Conservation (phyloP, 2,797 vertebrate genomes). For the Ambastaia sidthimunki region DNA sequence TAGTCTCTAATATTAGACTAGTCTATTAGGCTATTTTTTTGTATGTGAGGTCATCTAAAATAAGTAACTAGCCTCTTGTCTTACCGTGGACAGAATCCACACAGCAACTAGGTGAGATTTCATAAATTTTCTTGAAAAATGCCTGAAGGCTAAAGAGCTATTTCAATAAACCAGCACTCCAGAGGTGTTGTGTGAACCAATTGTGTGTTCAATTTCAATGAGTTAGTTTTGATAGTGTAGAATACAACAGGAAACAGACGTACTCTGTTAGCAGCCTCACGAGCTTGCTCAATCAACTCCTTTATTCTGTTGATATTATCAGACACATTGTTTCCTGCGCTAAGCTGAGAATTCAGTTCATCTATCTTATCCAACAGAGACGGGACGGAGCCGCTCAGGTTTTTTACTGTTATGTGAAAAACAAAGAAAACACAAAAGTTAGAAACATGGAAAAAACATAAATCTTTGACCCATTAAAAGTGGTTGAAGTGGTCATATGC, state of each 20-base stretch:
- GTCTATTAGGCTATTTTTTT: too few species aligned
- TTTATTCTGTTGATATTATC: constrained; percentile 90
- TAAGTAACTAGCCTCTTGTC: too few species aligned
- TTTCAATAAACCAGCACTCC: too few species aligned
- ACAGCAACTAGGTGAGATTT: too few species aligned
- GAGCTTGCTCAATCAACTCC: constrained; percentile 91
- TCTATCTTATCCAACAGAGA: constrained; percentile 82
- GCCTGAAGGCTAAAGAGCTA: too few species aligned
- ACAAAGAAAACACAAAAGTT: background rate
- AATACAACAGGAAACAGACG: constrained; percentile 37
- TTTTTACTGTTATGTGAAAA: constrained; percentile 78
- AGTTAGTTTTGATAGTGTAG: too few species aligned
- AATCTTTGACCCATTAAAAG: background rate
- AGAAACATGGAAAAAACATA: background rate
- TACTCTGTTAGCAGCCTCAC: constrained; percentile 94
- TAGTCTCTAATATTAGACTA: too few species aligned
- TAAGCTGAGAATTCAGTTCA: constrained; percentile 83
- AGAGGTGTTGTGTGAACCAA: too few species aligned
- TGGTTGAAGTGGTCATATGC: background rate
- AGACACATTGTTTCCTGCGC: constrained; percentile 84
- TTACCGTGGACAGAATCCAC: too few species aligned
- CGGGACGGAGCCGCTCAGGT: constrained; percentile 86
- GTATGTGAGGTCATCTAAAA: too few species aligned
- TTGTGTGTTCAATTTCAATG: too few species aligned
- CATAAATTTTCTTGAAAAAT: too few species aligned